Evolutionary conservation across 2,888 invertebrate genomes (phyloP), one percentile per base, ranked within the genome.

Genomic region (Galeopsomyia nigrocyanea): DNA sequence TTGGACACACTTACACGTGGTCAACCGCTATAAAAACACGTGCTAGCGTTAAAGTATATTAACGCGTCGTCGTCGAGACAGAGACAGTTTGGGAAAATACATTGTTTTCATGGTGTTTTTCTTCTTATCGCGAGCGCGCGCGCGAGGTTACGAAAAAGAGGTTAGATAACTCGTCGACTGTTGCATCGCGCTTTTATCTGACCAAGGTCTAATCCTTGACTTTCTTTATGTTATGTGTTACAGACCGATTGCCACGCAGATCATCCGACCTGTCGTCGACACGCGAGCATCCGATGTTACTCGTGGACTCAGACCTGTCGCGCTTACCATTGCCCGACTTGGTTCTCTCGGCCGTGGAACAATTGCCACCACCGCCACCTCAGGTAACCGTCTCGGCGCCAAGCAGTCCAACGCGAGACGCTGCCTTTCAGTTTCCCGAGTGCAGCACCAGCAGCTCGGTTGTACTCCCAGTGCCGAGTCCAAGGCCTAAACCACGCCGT

Each of bases 321-420:
- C 80, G 82, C 14, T 71, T 85, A 64, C 84, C 86, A 3, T 74
- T 86, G 56, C 86, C 86, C 51, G 86, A 86, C 74, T 80, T 86
- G 14, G 86, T 86, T 50, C 77, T 85, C 26, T 85, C 86, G 63
- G 86, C 85, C 13, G 82, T 86, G 62, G 83, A 85, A 55, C 86
- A 86, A 72, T 77, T 86, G 74, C 86, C 85, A 31, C 78, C 82
- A 3, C 78, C 82, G 21, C 76, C 82, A 60, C 86, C 86, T n/a
- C 86, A 84, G 75, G 86, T 85, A 19, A 86, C 86, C 53, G 85
- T 83, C n/a, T 86, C 86, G 53, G 86, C 86, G 19, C 86, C 86
- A 2, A 85, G 82, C 79, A 86, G 86, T 71, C 86, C 86, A 46
- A 86, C 86, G 61, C 80, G 86, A 70, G 86, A 86, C 74, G 86